Percentiles rank a stretch among this genome's conserved stretches.
These are phyloP conservation scores for Drosophila sechellia DNA, from an alignment of 1,140 invertebrate genomes.

Conservation along the genomic window DNA sequence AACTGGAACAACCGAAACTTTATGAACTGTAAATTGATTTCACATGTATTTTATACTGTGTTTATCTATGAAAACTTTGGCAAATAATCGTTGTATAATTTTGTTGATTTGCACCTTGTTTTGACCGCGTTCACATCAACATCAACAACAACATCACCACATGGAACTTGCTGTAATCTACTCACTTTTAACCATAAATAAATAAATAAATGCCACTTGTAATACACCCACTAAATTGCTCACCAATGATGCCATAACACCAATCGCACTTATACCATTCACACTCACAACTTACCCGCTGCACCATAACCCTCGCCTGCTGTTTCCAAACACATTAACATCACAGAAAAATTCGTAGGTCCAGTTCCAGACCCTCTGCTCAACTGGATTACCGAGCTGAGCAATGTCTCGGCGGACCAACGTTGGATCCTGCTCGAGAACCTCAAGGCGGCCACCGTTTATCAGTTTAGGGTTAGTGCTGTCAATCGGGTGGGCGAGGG, in stretches of 20 bases:
- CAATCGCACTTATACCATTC: not conserved
- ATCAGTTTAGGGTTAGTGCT: slow-evolving; percentile 97
- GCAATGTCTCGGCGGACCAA: slow-evolving; percentile 92
- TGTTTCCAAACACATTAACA: slow-evolving; percentile 75
- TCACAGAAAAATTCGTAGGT: slow-evolving; percentile 87
- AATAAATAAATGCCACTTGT: not conserved
- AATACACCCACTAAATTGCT: too few species aligned
- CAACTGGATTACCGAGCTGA: slow-evolving; percentile 95
- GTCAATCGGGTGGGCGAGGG: slow-evolving; percentile 98
- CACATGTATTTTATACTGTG: slow-evolving; percentile 19
- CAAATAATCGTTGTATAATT: slow-evolving; percentile 40
- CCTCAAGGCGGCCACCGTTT: slow-evolving; percentile 96
- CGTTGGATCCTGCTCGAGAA: slow-evolving; percentile 93
- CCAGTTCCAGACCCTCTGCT: slow-evolving; percentile 91
- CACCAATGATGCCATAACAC: not conserved
- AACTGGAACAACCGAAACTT: slow-evolving; percentile 11
- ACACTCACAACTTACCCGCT: not conserved
- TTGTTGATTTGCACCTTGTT: slow-evolving; percentile 51
- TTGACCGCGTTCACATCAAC: slow-evolving; percentile 35
- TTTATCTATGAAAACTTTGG: slow-evolving; percentile 21
- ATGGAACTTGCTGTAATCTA: slow-evolving; percentile 27
- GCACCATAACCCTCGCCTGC: slow-evolving; percentile 7
- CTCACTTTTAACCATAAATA: slow-evolving; percentile 17
- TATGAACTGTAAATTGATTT: slow-evolving; percentile 13
- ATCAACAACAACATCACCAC: slow-evolving; percentile 36